Percentiles rank a stretch among this genome's conserved stretches.
phyloP scores from a whole-genome alignment of 2,888 invertebrate genomes.

The Hydroisotoma schaefferi region DNA sequence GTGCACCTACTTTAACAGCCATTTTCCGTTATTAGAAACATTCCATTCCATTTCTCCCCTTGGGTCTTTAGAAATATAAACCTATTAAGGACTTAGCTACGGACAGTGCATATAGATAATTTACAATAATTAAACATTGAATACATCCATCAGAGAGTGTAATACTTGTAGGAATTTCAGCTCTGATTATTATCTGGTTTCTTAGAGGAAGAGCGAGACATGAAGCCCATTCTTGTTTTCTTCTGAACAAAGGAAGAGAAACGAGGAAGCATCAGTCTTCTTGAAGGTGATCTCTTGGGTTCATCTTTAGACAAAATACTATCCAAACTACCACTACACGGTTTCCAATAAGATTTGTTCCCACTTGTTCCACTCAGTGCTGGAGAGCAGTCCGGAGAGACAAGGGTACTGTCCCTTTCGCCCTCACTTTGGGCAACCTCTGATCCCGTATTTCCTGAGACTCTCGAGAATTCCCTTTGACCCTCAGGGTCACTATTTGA shows the following conservation, averaged over 20 bases:
- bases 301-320: constrained; percentile 46
- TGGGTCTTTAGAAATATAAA: no score
- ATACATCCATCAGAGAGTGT: no score
- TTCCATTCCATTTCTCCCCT: no score
- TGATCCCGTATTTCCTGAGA: neutral
- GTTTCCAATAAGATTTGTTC: constrained; percentile 38
- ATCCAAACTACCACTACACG: constrained; percentile 46
- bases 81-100: no score
- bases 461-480: neutral
- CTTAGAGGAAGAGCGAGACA: constrained; percentile 39
- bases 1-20: no score
- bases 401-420: constrained; percentile 32
- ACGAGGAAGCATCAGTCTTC: constrained; percentile 45
- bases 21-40: no score
- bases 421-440: constrained; percentile 28
- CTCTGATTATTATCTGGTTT: constrained; percentile 34
- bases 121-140: no score
- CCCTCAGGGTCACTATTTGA: constrained; percentile 42
- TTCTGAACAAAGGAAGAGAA: constrained; percentile 48
- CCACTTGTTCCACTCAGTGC: constrained; percentile 37
- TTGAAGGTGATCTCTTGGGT: constrained; percentile 40
- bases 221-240: constrained; percentile 45
- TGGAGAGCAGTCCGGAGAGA: constrained; percentile 41
- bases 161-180: constrained; percentile 42
- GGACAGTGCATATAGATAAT: no score